Conservation (phyloP, 1,140 invertebrate species). For the Leguminivora glycinivorella region DNA sequence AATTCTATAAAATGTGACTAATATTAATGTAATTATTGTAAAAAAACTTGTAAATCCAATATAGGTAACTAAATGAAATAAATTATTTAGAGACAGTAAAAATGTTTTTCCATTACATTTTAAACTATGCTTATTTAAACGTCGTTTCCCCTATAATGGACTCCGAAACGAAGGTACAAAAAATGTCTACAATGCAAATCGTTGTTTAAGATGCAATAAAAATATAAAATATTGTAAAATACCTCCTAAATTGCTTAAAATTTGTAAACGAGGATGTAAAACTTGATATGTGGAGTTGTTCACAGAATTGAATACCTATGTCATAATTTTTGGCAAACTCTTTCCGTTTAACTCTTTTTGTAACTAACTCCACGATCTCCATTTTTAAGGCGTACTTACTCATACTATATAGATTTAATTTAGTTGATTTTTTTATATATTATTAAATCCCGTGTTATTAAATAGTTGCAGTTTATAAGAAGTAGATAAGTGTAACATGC, state of each 20-base stretch:
- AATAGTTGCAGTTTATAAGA: too few relatives aligned
- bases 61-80: not conserved
- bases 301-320: constrained; percentile 5
- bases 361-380: too few relatives aligned
- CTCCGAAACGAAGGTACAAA: not conserved
- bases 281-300: constrained; percentile 22
- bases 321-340: not conserved
- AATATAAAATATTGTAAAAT: not conserved
- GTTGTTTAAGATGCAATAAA: constrained; percentile 3
- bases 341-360: not conserved
- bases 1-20: constrained; percentile 3
- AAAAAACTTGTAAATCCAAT: not conserved
- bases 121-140: not conserved
- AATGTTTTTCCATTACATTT: not conserved
- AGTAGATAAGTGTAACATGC: too few relatives aligned
- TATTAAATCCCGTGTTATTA: too few relatives aligned
- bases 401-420: too few relatives aligned
- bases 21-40: not conserved
- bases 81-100: too few relatives aligned
- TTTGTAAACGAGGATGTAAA: constrained; percentile 8
- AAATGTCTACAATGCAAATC: not conserved
- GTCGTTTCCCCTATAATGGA: constrained; percentile 1
- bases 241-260: constrained; percentile 11
- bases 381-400: too few relatives aligned
- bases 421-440: too few relatives aligned